Evolutionary conservation across 23 tunicate species (phyloP).

Genomic region (Trididemnum nubilum): DNA sequence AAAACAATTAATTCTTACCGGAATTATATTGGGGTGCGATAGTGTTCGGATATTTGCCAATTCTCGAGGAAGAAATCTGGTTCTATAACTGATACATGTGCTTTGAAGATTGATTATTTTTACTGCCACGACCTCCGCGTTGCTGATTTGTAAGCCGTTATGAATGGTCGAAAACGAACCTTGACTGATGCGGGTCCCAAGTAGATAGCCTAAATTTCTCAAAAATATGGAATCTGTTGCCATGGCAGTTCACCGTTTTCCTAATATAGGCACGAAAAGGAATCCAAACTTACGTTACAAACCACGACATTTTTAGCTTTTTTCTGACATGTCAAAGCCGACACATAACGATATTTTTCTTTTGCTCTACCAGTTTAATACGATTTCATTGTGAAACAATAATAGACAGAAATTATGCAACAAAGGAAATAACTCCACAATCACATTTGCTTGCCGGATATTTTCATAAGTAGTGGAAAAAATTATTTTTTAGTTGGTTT

Average conservation of each 20-base stretch:
- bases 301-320: slow-evolving; percentile 21
- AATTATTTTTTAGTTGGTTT: too few relatives aligned
- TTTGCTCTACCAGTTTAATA: background rate
- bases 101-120: slow-evolving; percentile 82
- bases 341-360: slow-evolving; percentile 1
- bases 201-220: slow-evolving; percentile 69
- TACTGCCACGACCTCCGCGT: slow-evolving; percentile 76
- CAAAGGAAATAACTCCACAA: too few relatives aligned
- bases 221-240: slow-evolving; percentile 40
- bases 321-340: slow-evolving; percentile 22
- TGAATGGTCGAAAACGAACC: slow-evolving; percentile 89
- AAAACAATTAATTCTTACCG: too few relatives aligned
- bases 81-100: slow-evolving; percentile 51
- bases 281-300: slow-evolving; percentile 14
- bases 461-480: too few relatives aligned
- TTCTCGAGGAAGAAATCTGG: slow-evolving; percentile 86
- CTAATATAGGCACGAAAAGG: background rate
- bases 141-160: slow-evolving; percentile 58
- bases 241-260: slow-evolving; percentile 9
- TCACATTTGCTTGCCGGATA: too few relatives aligned
- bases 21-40: slow-evolving; percentile 81
- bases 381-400: background rate
- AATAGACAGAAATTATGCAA: background rate
- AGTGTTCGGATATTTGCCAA: slow-evolving; percentile 67
- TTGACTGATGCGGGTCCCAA: slow-evolving; percentile 71